phyloP scores from a whole-genome alignment of 2,113 vertebrate species.

The Phalacrocorax brasilianus region DNA sequence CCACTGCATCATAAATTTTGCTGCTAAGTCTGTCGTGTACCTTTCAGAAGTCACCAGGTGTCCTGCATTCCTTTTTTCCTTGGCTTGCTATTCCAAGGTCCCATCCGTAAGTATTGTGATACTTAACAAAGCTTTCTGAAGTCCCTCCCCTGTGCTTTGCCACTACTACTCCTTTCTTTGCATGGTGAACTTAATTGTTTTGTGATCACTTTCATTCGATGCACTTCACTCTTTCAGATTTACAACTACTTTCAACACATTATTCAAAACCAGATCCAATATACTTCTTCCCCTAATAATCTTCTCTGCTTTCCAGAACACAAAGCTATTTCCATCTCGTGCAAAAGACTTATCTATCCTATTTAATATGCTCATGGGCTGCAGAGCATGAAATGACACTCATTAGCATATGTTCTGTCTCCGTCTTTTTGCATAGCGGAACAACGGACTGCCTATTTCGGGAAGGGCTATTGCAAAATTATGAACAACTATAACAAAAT shows the following conservation, averaged over 20 bases:
- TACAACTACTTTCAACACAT: not conserved
- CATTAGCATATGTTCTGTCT: not conserved
- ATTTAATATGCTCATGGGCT: not conserved
- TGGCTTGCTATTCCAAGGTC: not conserved
- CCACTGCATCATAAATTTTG: not conserved
- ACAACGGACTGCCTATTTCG: not conserved
- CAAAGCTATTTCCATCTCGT: not conserved
- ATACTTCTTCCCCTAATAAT: not conserved
- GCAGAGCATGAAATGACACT: not conserved
- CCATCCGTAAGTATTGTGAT: not conserved
- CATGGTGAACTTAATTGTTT: not conserved
- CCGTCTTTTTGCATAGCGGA: accelerated
- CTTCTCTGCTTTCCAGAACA: not conserved
- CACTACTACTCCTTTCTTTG: not conserved
- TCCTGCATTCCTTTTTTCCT: not conserved
- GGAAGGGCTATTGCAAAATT: not conserved
- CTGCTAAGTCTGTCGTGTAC: not conserved
- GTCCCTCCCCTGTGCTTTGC: not conserved
- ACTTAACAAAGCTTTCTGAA: not conserved
- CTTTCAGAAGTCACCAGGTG: not conserved
- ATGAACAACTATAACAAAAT: not conserved
- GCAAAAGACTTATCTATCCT: not conserved
- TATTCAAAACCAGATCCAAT: not conserved
- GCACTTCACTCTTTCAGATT: not conserved
- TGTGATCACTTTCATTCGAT: not conserved